A percentile compares a stretch with the other conserved stretches of the same genome.
Evolutionary conservation across 30 jellyfish, hydroid and myxozoan species (phyloP).

Genomic region (Aurelia aurita): DNA sequence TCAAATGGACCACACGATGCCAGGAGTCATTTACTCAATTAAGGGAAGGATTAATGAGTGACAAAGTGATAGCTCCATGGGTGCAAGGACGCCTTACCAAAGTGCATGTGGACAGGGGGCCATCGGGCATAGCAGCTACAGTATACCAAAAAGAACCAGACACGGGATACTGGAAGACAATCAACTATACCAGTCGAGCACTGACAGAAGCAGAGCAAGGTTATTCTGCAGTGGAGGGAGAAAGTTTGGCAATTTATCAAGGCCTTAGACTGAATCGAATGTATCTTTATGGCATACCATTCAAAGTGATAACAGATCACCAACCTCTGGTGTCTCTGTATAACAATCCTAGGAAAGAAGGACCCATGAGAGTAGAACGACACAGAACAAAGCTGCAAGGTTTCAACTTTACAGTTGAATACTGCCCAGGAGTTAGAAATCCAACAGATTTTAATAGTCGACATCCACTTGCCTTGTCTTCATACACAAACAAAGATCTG

Average conservation of each 20-base stretch:
- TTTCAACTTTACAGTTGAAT: slow-evolving; percentile 20
- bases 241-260: slow-evolving; percentile 13
- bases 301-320: slow-evolving; percentile 45
- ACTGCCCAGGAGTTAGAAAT: slow-evolving; percentile 8
- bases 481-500: neutral
- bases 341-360: slow-evolving; percentile 27
- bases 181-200: slow-evolving; percentile 22
- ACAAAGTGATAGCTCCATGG: slow-evolving; percentile 50
- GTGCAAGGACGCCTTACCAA: slow-evolving; percentile 26
- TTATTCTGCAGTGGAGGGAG: slow-evolving; percentile 4
- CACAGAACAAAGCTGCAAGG: slow-evolving; percentile 15
- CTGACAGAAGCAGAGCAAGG: slow-evolving; percentile 36
- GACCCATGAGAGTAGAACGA: slow-evolving; percentile 48
- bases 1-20: slow-evolving; percentile 30
- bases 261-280: slow-evolving; percentile 2
- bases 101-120: slow-evolving; percentile 12
- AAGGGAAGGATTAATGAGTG: slow-evolving; percentile 29
- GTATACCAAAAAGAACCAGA: slow-evolving; percentile 39
- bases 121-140: slow-evolving; percentile 50
- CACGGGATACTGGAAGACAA: slow-evolving; percentile 33
- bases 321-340: slow-evolving; percentile 39
- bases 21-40: slow-evolving; percentile 5
- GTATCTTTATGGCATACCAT: slow-evolving; percentile 24
- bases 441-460: slow-evolving; percentile 21
- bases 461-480: slow-evolving; percentile 24